These are phyloP conservation scores for Perithous albicinctus DNA, from an alignment of 2,888 invertebrate species.

Conservation along the genomic window DNA sequence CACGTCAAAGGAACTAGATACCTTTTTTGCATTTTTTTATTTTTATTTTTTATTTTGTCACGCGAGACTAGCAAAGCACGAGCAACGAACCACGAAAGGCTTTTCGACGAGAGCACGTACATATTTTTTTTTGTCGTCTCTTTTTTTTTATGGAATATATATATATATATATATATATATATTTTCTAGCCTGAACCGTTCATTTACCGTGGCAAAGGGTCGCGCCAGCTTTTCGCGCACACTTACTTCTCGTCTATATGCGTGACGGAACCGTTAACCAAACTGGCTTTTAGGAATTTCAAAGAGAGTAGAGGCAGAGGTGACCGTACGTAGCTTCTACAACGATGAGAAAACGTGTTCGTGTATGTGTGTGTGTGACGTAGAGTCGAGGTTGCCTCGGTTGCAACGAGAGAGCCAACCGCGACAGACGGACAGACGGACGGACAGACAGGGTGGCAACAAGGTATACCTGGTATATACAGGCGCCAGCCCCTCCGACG, in stretches of 20 bases:
- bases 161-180: slow-evolving; percentile 58
- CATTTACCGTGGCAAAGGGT: slow-evolving; percentile 64
- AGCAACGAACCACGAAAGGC: slow-evolving; percentile 50
- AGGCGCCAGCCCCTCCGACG: slow-evolving; percentile 29
- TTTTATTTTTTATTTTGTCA: slow-evolving; percentile 60
- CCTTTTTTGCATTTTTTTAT: too few relatives aligned
- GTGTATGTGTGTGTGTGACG: slow-evolving; percentile 31
- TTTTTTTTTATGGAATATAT: slow-evolving; percentile 47
- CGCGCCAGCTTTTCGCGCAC: slow-evolving; percentile 64
- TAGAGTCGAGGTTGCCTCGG: slow-evolving; percentile 19
- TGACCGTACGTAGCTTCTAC: slow-evolving; percentile 38
- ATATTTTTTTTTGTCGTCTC: slow-evolving; percentile 53
- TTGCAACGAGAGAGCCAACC: slow-evolving; percentile 42
- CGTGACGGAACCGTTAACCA: slow-evolving; percentile 66
- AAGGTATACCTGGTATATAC: slow-evolving; percentile 53
- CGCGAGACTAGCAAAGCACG: slow-evolving; percentile 64
- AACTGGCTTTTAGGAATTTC: slow-evolving; percentile 80
- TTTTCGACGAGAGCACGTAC: slow-evolving; percentile 50
- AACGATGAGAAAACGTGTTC: slow-evolving; percentile 40
- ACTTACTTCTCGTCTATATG: slow-evolving; percentile 67
- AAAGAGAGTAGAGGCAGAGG: slow-evolving; percentile 75
- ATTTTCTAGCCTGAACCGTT: slow-evolving; percentile 61
- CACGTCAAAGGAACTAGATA: slow-evolving; percentile 56
- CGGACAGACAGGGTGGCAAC: slow-evolving; percentile 32
- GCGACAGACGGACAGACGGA: slow-evolving; percentile 51